phyloP scores from a whole-genome alignment of 2,888 invertebrate genomes.

The Amiota communis region DNA sequence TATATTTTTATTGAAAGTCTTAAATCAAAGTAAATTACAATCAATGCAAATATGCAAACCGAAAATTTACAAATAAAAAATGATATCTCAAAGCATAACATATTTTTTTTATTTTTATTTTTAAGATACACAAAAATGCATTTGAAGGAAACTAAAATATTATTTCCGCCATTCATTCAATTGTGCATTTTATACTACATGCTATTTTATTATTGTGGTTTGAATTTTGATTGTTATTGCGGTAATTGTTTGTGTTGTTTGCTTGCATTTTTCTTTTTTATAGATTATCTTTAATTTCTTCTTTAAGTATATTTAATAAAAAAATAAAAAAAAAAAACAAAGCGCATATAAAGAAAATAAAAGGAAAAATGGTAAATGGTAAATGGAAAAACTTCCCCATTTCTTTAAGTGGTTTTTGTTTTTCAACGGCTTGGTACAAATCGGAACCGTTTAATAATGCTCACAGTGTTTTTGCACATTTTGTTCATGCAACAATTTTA shows the following conservation, averaged over 20 bases:
- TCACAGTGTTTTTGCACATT: background rate
- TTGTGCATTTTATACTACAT: conserved; percentile 33
- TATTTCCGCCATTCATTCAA: too few relatives aligned
- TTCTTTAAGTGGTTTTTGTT: conserved; percentile 32
- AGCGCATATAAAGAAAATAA: background rate
- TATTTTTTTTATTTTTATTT: too few relatives aligned
- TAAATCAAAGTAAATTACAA: conserved; percentile 52
- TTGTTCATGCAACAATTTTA: conserved; percentile 18
- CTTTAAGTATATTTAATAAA: conserved; percentile 21
- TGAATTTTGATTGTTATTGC: background rate
- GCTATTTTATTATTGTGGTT: conserved; percentile 30
- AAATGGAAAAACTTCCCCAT: conserved; percentile 64
- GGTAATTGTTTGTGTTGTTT: conserved; percentile 14
- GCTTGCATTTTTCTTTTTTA: conserved; percentile 1
- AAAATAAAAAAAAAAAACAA: conserved; percentile 37
- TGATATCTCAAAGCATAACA: background rate
- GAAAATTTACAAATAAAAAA: conserved; percentile 2
- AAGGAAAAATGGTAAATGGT: conserved; percentile 42
- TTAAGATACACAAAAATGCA: conserved; percentile 7
- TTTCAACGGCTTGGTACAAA: conserved; percentile 36
- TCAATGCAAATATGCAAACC: conserved; percentile 6
- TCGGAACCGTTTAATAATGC: conserved; percentile 35
- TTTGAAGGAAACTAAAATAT: background rate
- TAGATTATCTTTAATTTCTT: conserved; percentile 16
- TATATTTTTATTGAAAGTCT: background rate